These are phyloP conservation scores for Enoplolaimus lenunculus DNA, from an alignment of 2,888 invertebrate genomes.

Conservation along the genomic window DNA sequence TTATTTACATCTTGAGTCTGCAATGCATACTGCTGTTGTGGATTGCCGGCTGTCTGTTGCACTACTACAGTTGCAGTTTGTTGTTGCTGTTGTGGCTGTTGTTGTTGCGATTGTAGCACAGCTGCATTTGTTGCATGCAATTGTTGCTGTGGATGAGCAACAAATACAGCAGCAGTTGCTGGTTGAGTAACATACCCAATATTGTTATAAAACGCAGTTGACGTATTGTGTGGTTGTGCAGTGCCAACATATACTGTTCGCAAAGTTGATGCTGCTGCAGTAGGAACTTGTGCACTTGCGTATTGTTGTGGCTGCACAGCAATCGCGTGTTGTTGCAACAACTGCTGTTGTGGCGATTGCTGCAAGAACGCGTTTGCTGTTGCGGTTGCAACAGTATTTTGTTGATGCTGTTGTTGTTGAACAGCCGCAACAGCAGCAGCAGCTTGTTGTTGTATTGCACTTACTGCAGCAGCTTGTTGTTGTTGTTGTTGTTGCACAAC, in stretches of 20 bases:
- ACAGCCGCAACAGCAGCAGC: background rate
- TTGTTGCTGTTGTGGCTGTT: background rate
- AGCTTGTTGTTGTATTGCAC: too few relatives aligned
- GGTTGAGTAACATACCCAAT: background rate
- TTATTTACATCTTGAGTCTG: too few relatives aligned
- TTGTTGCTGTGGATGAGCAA: background rate
- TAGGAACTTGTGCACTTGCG: background rate
- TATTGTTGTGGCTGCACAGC: too few relatives aligned
- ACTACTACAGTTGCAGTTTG: background rate
- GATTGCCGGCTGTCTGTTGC: too few relatives aligned
- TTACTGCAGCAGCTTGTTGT: background rate
- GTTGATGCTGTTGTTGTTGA: background rate
- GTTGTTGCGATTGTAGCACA: background rate
- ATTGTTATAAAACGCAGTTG: background rate
- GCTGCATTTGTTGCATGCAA: background rate
- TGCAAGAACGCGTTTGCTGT: too few relatives aligned
- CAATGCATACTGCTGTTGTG: too few relatives aligned
- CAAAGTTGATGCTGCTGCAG: background rate
- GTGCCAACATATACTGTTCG: background rate
- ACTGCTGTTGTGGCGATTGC: background rate
- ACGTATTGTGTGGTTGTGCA: background rate
- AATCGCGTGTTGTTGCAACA: background rate
- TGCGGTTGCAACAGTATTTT: background rate
- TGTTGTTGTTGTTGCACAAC: background rate
- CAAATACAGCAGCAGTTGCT: background rate